These are phyloP conservation scores for Saguinus midas DNA, from an alignment of 2,113 vertebrate genomes.

Conservation along the genomic window DNA sequence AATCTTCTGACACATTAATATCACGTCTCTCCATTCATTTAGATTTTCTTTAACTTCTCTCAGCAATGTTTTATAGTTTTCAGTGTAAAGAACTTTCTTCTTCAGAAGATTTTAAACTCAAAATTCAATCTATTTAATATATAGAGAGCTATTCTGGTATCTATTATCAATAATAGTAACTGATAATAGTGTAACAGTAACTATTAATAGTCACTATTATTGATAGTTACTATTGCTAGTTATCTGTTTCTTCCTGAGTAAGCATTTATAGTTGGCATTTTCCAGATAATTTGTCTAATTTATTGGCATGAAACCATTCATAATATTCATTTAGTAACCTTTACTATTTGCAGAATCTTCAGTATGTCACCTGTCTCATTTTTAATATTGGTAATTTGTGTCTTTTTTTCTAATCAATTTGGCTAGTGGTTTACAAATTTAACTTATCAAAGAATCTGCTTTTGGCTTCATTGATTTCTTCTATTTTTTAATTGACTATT, in stretches of 20 bases:
- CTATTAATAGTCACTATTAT: too few relatives aligned
- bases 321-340: background rate
- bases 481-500: background rate
- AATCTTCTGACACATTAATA: background rate
- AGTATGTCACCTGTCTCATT: background rate
- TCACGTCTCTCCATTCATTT: background rate
- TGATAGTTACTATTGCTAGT: background rate
- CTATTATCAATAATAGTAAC: too few relatives aligned
- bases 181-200: too few relatives aligned
- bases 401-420: background rate
- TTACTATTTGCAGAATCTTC: background rate
- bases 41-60: background rate
- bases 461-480: background rate
- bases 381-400: background rate
- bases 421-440: background rate
- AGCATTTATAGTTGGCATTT: background rate
- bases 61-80: background rate
- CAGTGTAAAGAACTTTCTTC: background rate
- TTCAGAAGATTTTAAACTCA: background rate
- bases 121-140: background rate
- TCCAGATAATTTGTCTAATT: background rate
- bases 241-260: background rate
- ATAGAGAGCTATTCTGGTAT: background rate
- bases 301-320: background rate
- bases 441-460: background rate